A percentile compares a stretch with the other conserved stretches of the same genome.
These are phyloP conservation scores for Tetramorium bicarinatum DNA, from an alignment of 2,888 invertebrate genomes.

Conservation along the genomic window DNA sequence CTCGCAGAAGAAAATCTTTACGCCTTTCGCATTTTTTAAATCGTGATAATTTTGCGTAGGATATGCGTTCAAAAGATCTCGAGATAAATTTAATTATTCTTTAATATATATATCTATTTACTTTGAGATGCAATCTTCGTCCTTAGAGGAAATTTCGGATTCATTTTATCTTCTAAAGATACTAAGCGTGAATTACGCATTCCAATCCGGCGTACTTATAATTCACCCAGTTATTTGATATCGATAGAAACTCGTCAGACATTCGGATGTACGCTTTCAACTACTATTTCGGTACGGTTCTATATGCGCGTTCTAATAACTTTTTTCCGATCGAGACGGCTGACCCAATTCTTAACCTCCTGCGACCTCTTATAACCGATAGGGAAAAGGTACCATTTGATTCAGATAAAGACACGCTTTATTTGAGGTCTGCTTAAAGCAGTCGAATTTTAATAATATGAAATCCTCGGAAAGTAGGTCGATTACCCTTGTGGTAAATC, in stretches of 20 bases:
- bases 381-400: conserved; percentile 12
- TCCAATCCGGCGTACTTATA: conserved; percentile 2
- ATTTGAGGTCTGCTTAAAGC: conserved; percentile 1
- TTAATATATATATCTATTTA: not conserved
- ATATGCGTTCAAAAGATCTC: not conserved
- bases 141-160: not conserved
- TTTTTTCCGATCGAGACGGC: conserved; percentile 44
- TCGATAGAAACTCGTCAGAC: conserved; percentile 30
- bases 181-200: conserved; percentile 8
- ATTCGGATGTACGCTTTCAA: conserved; percentile 22
- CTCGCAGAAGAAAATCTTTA: not conserved
- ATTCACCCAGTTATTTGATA: conserved; percentile 12
- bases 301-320: conserved; percentile 32
- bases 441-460: not conserved
- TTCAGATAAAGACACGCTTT: conserved; percentile 27
- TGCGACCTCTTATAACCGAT: conserved; percentile 21
- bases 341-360: conserved; percentile 47
- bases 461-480: not conserved
- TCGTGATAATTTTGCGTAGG: not conserved
- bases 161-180: not conserved
- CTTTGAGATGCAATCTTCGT: not conserved
- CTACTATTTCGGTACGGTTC: conserved; percentile 30
- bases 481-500: not conserved
- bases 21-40: conserved; percentile 3
- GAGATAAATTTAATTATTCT: not conserved